phyloP scores from a whole-genome alignment of 2,113 vertebrate genomes.

The Neotoma lepida region DNA sequence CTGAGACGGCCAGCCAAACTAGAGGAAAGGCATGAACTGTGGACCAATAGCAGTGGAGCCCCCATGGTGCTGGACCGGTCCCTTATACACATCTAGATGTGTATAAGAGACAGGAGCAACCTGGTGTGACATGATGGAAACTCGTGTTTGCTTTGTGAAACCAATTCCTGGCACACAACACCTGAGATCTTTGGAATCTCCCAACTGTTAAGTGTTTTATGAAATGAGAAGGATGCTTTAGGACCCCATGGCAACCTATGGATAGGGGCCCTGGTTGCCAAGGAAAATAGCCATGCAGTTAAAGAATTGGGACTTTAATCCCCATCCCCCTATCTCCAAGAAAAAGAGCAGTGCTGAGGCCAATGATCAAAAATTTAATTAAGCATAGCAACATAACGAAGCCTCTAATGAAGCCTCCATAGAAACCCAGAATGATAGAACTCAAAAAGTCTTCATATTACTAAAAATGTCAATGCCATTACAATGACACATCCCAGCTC shows the following conservation, averaged over 20 bases:
- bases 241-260: background rate
- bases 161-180: background rate
- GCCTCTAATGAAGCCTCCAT: background rate
- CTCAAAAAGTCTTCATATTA: background rate
- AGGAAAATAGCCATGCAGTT: background rate
- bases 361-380: background rate
- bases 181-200: background rate
- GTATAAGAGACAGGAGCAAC: too few relatives aligned
- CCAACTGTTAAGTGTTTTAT: background rate
- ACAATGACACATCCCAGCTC: background rate
- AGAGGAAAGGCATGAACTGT: too few relatives aligned
- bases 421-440: background rate
- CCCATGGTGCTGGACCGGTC: too few relatives aligned
- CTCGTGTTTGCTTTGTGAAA: background rate
- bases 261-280: background rate
- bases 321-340: background rate
- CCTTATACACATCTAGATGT: too few relatives aligned
- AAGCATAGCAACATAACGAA: background rate
- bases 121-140: background rate
- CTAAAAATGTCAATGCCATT: background rate
- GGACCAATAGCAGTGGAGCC: too few relatives aligned
- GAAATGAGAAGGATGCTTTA: background rate
- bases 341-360: background rate
- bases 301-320: background rate
- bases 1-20: too few relatives aligned